Evolutionary conservation across 2,888 invertebrate genomes (phyloP), one percentile per base, ranked within the genome.

Genomic region (Polyommatus icarus): DNA sequence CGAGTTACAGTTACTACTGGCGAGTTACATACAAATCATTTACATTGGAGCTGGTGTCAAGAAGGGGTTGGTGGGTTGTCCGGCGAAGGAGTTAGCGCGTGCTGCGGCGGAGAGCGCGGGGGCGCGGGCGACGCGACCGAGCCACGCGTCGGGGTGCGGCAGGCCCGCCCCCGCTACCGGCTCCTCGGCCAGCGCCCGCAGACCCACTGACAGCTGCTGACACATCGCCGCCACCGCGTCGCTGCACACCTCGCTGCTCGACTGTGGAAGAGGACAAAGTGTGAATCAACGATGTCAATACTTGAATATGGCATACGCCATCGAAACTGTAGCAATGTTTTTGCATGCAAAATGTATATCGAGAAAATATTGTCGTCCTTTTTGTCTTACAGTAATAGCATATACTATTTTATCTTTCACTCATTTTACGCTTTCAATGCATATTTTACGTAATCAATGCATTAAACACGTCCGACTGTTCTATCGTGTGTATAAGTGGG

Each of bases 91-190:
- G 76, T 83, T 82, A 75, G 84, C 83, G 67, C 88, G 87, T 0
- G 87, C 89, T 57, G 94, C 90, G 50, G 96, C 90, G 40, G 95
- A 94, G 86, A 83, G 96, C 88, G 77, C 90, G 40, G 94, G 89
- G 46, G 78, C 90, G 85, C 95, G 84, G 93, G 87, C 95, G 95
- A 97, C 95, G 83, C 96, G 96, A 10, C 97, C 97, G 82, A 98
- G 90, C 97, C 97, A 97, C 84, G 97, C 97, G 84, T 97, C 97
- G 0, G 97, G 97, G 88, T 96, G 96, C 40, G 97, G 97, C 87
- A 97, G 93, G 71, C 82, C 82, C 71, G 81, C 83, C 20, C 83
- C 84, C 80, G 83, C 84, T 79, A 89, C 88, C 54, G 89, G 90
- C 85, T 90, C 94, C 86, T 95, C 95, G 7, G 96, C 95, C 80